A percentile compares a stretch with the other conserved stretches of the same genome.
These are phyloP conservation scores for Hippolais icterina DNA, from an alignment of 2,113 vertebrate species.

Conservation along the genomic window DNA sequence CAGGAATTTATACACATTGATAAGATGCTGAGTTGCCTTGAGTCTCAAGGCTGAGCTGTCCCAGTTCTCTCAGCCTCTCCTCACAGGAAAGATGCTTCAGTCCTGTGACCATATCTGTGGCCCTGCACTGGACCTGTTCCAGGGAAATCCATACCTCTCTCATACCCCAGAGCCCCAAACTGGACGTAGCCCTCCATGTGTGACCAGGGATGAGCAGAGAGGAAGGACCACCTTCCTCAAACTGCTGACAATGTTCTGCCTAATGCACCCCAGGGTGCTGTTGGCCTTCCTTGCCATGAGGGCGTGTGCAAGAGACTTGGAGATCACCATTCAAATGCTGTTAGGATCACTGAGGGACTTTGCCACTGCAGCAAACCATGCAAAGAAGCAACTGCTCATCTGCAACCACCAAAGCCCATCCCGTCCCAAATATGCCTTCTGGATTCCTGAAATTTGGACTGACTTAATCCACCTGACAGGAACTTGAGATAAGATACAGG, in stretches of 20 bases:
- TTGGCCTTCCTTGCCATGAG: neutral
- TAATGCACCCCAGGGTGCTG: neutral
- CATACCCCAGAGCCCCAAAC: neutral
- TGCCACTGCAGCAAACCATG: neutral
- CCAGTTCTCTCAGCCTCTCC: neutral
- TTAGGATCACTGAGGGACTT: neutral
- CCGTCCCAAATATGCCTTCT: fast-evolving
- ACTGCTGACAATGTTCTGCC: neutral
- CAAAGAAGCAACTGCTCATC: neutral
- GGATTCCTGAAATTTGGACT: fast-evolving
- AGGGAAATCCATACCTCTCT: neutral
- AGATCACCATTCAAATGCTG: neutral
- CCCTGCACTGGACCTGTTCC: neutral
- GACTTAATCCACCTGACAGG: neutral
- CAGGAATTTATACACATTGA: neutral
- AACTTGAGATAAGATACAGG: neutral
- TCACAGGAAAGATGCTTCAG: neutral
- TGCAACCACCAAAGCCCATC: neutral
- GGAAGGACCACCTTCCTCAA: neutral
- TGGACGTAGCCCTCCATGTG: neutral
- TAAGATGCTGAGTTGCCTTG: neutral
- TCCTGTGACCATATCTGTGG: neutral
- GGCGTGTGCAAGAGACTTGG: neutral
- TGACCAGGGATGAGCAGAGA: neutral
- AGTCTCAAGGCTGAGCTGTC: neutral